phyloP scores from a whole-genome alignment of 2,888 invertebrate genomes.

The Fragum whitleyi region DNA sequence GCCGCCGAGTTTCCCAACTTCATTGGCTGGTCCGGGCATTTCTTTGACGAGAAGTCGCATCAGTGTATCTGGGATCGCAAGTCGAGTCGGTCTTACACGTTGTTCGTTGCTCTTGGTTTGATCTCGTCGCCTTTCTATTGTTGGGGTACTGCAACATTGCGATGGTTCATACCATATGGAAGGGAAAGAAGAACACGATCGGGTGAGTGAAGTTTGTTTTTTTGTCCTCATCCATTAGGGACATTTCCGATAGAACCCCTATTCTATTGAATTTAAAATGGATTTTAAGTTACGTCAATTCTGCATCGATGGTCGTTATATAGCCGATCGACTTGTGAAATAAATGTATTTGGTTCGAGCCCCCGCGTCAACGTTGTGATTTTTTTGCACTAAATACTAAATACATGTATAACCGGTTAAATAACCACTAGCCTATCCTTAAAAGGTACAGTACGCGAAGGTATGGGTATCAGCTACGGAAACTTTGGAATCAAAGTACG shows the following conservation, averaged over 20 bases:
- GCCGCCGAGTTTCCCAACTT: constrained; percentile 77
- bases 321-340: too few species aligned
- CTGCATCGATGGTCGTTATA: too few species aligned
- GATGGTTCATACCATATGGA: constrained; percentile 73
- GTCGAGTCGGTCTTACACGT: constrained; percentile 75
- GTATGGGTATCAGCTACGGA: too few species aligned
- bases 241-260: too few species aligned
- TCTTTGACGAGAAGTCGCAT: constrained; percentile 78
- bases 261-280: constrained; percentile 19
- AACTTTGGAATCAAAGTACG: too few species aligned
- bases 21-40: constrained; percentile 78
- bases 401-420: too few species aligned
- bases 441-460: too few species aligned
- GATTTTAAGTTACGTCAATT: not conserved
- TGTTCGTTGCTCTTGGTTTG: constrained; percentile 74
- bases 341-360: too few species aligned
- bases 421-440: too few species aligned
- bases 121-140: constrained; percentile 69
- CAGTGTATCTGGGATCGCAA: constrained; percentile 82
- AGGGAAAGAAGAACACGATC: constrained; percentile 57
- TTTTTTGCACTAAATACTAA: too few species aligned
- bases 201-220: constrained; percentile 5
- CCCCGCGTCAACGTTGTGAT: too few species aligned
- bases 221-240: too few species aligned
- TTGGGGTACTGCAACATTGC: constrained; percentile 72